Evolutionary conservation across 2,113 vertebrate genomes (phyloP).

Genomic region (Calidris pugnax): DNA sequence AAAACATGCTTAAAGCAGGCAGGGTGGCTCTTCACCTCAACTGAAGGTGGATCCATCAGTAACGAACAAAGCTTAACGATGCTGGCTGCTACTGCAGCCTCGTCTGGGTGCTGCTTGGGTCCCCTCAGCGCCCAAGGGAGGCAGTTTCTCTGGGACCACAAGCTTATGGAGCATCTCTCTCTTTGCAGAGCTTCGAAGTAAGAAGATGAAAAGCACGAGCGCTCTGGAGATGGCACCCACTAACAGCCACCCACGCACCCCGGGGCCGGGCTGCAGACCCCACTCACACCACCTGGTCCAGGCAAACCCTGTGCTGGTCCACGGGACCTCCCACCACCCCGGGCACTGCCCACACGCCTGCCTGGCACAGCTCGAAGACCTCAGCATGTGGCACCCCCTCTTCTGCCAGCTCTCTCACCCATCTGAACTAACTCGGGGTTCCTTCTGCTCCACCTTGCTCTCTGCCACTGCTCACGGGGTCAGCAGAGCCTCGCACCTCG

Average conservation of each 20-base stretch:
- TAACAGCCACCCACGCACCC: neutral
- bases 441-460: neutral
- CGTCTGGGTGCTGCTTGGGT: neutral
- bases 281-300: neutral
- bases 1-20: fast-evolving
- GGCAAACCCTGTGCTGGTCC: neutral
- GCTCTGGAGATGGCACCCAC: neutral
- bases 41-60: neutral
- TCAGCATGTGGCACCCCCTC: neutral
- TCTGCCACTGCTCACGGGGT: fast-evolving
- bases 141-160: fast-evolving
- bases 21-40: neutral
- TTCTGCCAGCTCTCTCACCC: neutral
- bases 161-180: neutral
- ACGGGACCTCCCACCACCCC: neutral
- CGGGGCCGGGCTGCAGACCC: neutral
- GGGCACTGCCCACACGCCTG: neutral
- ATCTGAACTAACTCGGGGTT: neutral
- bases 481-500: fast-evolving
- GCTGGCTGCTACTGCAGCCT: neutral
- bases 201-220: neutral
- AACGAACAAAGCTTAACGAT: fast-evolving
- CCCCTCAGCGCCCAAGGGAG: neutral
- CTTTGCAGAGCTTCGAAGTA: conserved; percentile 69
- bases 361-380: neutral